Evolutionary conservation across 2,888 invertebrate genomes (phyloP), one percentile per base, ranked within the genome.

Genomic region (Trissolcus japonicus): DNA sequence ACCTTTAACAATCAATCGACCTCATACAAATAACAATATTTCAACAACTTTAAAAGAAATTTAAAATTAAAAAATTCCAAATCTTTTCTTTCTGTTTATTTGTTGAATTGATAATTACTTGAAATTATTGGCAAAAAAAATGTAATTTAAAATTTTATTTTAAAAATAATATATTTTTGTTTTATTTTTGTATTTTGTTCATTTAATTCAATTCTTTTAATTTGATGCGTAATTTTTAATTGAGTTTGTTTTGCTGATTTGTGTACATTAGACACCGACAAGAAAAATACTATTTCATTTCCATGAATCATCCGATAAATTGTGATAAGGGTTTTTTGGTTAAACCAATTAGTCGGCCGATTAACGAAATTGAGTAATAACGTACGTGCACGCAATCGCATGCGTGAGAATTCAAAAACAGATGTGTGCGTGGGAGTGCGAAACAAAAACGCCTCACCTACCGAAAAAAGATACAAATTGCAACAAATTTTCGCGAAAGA

Each of bases 351-450:
- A 71, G 56, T 43, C 56, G 46, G 51, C 25, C 51, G 62, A 63
- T 71, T 71, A 55, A 57, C 56, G 62, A 60, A 62, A 62, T 71
- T 71, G 53, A 62, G 53, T 71, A 62, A 71, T 71, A 71, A 62
- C 19, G 6, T 29, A 43, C 55, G 50, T 54, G 41, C 69, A 68
- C 67, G 60, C 60, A 43, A 60, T 54, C 19, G 14, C 57, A 53
- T 68, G 68, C 68, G 60, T 68, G 68, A 68, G 60, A 68, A 68
- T 68, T 59, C 17, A 14, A 46, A 53, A 68, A 60, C 68, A 68
- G 68, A 60, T 60, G 68, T 19, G 11, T 53, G 43, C n/a, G 41
- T 41, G 48, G 21, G 21, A 46, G 13, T 14, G 29, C 29, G 16
- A 21, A 59, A 59, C 1, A 13, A 2, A 14, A 9, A 35, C 57